Conservation (phyloP, 2,797 vertebrate species). For the Podarcis lilfordi region DNA sequence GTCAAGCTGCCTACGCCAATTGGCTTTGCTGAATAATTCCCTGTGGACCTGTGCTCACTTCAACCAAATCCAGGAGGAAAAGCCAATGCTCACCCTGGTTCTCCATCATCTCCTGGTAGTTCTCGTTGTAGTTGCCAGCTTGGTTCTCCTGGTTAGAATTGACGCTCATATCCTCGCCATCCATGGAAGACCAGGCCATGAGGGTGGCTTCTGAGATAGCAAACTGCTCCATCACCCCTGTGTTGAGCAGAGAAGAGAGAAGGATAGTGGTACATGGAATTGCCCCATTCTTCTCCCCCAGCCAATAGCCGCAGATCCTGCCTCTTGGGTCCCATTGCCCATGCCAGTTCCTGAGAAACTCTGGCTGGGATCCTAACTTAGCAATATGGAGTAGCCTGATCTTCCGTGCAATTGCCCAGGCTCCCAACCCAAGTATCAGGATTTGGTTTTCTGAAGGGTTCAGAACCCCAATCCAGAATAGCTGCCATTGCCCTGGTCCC, state of each 20-base stretch:
- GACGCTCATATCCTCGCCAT: constrained; percentile 93
- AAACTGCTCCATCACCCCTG: constrained; percentile 96
- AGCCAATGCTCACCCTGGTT: constrained; percentile 78
- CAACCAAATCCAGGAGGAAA: background rate
- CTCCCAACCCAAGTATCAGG: background rate
- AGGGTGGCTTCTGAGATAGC: constrained; percentile 97
- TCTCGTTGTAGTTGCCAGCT: constrained; percentile 87
- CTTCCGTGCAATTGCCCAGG: background rate
- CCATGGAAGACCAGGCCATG: constrained; percentile 97
- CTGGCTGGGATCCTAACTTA: background rate
- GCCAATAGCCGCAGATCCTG: background rate
- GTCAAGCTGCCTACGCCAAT: no score
- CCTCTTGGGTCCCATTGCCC: background rate
- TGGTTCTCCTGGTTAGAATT: constrained; percentile 94
- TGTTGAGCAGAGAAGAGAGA: constrained; percentile 24
- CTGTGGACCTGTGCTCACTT: background rate
- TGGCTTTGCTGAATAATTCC: background rate
- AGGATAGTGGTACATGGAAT: background rate
- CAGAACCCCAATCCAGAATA: background rate
- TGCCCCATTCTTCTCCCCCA: background rate
- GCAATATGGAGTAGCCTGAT: no score
- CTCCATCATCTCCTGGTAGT: constrained; percentile 91
- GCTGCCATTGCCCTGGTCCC: background rate
- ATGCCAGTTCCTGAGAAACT: background rate
- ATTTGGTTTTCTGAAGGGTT: background rate